phyloP scores from a whole-genome alignment of 1,140 invertebrate species.

The Lordiphosa clarofinis region DNA sequence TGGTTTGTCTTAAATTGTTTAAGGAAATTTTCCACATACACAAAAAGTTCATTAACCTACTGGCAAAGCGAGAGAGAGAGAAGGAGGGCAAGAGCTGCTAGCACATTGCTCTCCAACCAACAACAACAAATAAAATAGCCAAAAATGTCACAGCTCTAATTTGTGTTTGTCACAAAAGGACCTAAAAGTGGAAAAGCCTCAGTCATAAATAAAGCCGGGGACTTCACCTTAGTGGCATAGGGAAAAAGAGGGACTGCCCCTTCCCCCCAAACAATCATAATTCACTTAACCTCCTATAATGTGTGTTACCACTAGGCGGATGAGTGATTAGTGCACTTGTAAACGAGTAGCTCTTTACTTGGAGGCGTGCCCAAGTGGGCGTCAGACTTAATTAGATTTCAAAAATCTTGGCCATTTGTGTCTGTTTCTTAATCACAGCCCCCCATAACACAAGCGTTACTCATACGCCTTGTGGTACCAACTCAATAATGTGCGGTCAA shows the following conservation, averaged over 20 bases:
- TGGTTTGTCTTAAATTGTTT: slow-evolving; percentile 1
- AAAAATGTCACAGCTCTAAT: slow-evolving; percentile 72
- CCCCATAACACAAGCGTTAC: slow-evolving; percentile 17
- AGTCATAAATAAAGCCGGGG: slow-evolving; percentile 31
- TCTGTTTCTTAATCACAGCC: not conserved
- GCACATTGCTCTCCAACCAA: slow-evolving; percentile 29
- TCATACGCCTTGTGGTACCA: slow-evolving; percentile 43
- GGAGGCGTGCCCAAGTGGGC: slow-evolving; percentile 61
- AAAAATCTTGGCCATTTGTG: slow-evolving; percentile 33
- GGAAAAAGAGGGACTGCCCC: slow-evolving; percentile 12
- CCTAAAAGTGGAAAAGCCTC: slow-evolving; percentile 21
- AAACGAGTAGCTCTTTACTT: not conserved
- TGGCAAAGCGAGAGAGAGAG: not conserved
- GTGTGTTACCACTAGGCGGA: slow-evolving; percentile 28
- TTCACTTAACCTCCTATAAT: slow-evolving; percentile 63
- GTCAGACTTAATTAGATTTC: slow-evolving; percentile 46
- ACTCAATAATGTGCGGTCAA: slow-evolving; percentile 40
- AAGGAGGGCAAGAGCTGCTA: not conserved
- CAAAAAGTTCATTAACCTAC: slow-evolving; percentile 54
- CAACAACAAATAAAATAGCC: slow-evolving; percentile 49
- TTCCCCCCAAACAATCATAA: slow-evolving; percentile 59
- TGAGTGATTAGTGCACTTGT: slow-evolving; percentile 19
- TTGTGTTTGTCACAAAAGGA: slow-evolving; percentile 51
- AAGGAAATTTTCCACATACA: slow-evolving; percentile 2
- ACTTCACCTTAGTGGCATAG: slow-evolving; percentile 1